These are phyloP conservation scores for Enoplolaimus lenunculus DNA, from an alignment of 2,888 invertebrate species.

Conservation along the genomic window DNA sequence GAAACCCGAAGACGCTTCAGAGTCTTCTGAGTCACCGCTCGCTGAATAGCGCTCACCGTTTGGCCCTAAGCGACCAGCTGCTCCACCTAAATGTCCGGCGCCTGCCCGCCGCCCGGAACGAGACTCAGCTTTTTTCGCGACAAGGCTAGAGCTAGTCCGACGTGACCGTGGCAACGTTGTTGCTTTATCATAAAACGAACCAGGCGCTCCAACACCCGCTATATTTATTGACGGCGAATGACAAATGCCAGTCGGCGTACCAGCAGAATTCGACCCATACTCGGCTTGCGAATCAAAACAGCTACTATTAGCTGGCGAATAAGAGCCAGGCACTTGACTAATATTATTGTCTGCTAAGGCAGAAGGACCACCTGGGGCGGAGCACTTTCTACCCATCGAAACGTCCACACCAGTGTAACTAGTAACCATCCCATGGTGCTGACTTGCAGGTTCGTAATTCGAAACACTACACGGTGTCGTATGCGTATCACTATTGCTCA, in stretches of 20 bases:
- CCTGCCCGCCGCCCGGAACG: not conserved
- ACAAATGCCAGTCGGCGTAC: not conserved
- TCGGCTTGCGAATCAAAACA: no score
- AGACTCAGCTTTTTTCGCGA: slow-evolving; percentile 7
- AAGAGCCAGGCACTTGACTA: not conserved
- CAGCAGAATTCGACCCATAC: not conserved
- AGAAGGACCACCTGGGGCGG: not conserved
- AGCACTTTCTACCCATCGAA: not conserved
- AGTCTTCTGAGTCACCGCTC: slow-evolving; percentile 20
- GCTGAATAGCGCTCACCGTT: slow-evolving; percentile 13
- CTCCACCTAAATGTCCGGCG: not conserved
- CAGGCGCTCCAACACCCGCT: not conserved
- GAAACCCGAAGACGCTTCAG: not conserved
- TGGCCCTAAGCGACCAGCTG: not conserved
- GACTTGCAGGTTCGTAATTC: not conserved
- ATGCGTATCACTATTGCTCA: not conserved
- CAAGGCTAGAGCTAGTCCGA: not conserved
- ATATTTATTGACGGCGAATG: not conserved
- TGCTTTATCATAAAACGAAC: slow-evolving; percentile 18
- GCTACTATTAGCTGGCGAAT: no score
- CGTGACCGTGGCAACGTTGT: slow-evolving; percentile 11
- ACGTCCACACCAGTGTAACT: not conserved
- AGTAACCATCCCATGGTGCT: not conserved
- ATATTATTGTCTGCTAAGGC: not conserved
- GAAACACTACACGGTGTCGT: not conserved